A percentile compares a stretch with the other conserved stretches of the same genome.
Conservation (phyloP, 2,113 vertebrate genomes). For the Dipodomys ordii region DNA sequence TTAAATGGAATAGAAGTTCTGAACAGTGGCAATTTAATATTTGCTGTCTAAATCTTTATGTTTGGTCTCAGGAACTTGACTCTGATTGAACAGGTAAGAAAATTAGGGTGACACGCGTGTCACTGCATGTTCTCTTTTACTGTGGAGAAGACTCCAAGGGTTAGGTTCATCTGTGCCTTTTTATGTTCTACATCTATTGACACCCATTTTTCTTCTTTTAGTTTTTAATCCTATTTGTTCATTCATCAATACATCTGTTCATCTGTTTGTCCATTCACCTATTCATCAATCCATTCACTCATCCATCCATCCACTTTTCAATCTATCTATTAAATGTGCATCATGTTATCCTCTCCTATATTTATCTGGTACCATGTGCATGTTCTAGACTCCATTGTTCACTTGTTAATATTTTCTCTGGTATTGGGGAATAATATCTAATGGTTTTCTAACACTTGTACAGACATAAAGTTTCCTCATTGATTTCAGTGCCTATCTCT, state of each 20-base stretch:
- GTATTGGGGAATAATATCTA: not conserved
- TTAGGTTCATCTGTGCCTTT: not conserved
- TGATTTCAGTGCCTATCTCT: not conserved
- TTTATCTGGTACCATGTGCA: not conserved
- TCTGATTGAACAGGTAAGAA: not conserved
- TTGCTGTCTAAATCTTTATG: not conserved
- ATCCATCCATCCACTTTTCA: not conserved
- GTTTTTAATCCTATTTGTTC: not conserved
- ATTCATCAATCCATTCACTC: not conserved
- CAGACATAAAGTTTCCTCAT: not conserved
- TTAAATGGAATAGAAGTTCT: not conserved
- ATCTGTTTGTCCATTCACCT: too few relatives aligned
- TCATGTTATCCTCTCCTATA: not conserved
- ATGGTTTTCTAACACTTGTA: not conserved
- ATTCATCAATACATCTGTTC: not conserved
- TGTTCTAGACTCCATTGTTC: not conserved
- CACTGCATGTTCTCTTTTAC: not conserved
- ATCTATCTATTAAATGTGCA: not conserved
- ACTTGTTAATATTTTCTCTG: not conserved
- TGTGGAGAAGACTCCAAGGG: not conserved
- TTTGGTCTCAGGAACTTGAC: not conserved
- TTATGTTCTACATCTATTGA: not conserved
- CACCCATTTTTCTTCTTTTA: not conserved
- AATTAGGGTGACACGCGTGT: fast-evolving
- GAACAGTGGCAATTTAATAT: not conserved